Conservation (phyloP, 2,113 vertebrate species). For the Thamnophis sirtalis region DNA sequence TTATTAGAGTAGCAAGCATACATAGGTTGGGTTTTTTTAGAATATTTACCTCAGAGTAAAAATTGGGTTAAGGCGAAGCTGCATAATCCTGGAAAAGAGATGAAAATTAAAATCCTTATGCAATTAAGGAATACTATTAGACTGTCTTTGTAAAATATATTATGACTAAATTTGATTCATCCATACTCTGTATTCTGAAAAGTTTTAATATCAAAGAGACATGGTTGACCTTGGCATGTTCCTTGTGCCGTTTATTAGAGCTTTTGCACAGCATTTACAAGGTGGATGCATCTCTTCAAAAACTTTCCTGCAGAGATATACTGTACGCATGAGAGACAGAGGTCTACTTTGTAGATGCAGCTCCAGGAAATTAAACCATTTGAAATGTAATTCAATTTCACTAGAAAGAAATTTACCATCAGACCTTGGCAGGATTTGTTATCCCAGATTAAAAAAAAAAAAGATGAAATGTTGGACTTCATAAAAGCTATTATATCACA, state of each 20-base stretch:
- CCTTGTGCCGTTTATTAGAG: neutral
- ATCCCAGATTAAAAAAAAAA: constrained; percentile 51
- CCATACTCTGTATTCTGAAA: neutral
- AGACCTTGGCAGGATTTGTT: constrained; percentile 43
- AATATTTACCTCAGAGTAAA: neutral
- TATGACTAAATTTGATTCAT: neutral
- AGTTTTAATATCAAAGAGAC: neutral
- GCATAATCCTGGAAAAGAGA: neutral
- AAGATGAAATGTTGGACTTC: constrained; percentile 43
- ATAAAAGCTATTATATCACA: constrained; percentile 50
- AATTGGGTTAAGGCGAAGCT: neutral
- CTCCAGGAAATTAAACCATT: constrained; percentile 17
- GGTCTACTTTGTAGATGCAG: constrained; percentile 17
- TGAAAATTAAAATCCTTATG: neutral
- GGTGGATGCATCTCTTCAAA: constrained; percentile 1
- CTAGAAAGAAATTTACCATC: constrained; percentile 11
- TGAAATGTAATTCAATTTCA: constrained; percentile 23
- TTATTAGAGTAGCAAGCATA: neutral
- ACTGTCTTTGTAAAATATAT: neutral
- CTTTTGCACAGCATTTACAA: neutral
- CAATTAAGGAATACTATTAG: neutral
- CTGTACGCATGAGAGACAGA: neutral
- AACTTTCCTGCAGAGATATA: neutral
- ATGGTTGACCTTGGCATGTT: constrained; percentile 1
- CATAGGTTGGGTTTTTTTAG: neutral